Base-by-base conservation (phyloP, 2,888 invertebrate genomes). In the Chrysolina haemoptera region DNA sequence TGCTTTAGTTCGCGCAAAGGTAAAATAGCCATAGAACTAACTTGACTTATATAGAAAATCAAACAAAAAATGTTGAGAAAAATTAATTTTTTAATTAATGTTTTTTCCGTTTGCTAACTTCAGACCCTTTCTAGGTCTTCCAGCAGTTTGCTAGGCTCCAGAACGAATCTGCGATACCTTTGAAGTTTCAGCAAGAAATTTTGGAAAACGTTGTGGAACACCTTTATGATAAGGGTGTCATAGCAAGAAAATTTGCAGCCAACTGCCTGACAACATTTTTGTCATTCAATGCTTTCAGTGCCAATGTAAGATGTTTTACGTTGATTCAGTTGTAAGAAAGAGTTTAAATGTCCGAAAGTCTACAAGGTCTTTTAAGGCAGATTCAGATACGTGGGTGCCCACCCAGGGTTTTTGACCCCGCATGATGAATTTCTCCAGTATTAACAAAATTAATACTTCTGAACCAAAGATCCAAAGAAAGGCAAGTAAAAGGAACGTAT, bases 251-350 rank as follows among this genome's bases (percentile, higher is more conserved):
- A 88, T 92, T 93, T 76, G 95, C 98, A 3, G 91, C 96, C 71
- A 93, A 93, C 83, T 90, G 96, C 46, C 85, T 96, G 5, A 94
- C 94, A 76, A 90, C 93, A 16, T 93, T 98, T 86, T 88, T 98
- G 53, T 93, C 95, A 86, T 91, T 93, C 79, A 98, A 98, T 89
- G 95, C 96, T 5, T 98, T 93, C 87, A 93, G 95, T n/a, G 92
- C 93, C 0, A 93, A 93, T 89, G 90, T 94, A 81, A 89, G 89
- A 84, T 69, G 35, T 55, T 35, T 18, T 8, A 14, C 16, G 18
- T 18, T 53, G 1, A 11, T 20, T 9, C 9, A 0, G 1, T 11
- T 4, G 20, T 8, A 18, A 20, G 6, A 6, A 46, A n/a, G n/a
- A 46, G n/a, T 46, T 4, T 14, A 46, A 46, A 3, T 0, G 14